phyloP scores from a whole-genome alignment of 37 sponge, comb jelly and placozoan genomes.

The Cliona cf. orientalis region DNA sequence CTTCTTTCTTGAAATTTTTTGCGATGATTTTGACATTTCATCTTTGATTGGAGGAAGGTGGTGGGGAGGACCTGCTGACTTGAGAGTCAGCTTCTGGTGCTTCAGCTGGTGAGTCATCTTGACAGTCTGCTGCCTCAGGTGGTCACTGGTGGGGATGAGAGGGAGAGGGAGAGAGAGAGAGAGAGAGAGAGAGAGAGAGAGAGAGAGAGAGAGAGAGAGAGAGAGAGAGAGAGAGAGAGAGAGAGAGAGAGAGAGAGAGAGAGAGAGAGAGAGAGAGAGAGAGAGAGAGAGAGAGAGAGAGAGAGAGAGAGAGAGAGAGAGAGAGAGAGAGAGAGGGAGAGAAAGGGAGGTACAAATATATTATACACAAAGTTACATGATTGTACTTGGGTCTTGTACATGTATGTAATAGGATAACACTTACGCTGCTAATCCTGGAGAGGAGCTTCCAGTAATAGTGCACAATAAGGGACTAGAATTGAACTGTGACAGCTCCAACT shows the following conservation, averaged over 20 bases:
- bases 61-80: too few relatives aligned
- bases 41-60: neutral
- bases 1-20: neutral
- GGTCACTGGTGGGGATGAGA: neutral
- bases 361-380: slow-evolving; percentile 23
- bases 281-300: slow-evolving; percentile 28
- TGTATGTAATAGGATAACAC: slow-evolving; percentile 2
- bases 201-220: slow-evolving; percentile 17
- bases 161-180: slow-evolving; percentile 24
- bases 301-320: slow-evolving; percentile 39
- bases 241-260: slow-evolving; percentile 26
- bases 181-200: slow-evolving; percentile 21
- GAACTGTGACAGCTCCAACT: slow-evolving; percentile 85
- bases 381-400: too few relatives aligned
- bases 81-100: too few relatives aligned
- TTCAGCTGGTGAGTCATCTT: too few relatives aligned
- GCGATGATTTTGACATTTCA: neutral
- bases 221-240: slow-evolving; percentile 19
- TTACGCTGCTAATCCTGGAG: slow-evolving; percentile 81
- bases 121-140: too few relatives aligned
- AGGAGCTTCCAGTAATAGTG: slow-evolving; percentile 74
- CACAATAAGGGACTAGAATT: slow-evolving; percentile 70
- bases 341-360: neutral
- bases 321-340: slow-evolving; percentile 42
- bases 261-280: slow-evolving; percentile 32